Base-by-base conservation (phyloP, 2,797 vertebrate species). In the Tarsius wallacei region DNA sequence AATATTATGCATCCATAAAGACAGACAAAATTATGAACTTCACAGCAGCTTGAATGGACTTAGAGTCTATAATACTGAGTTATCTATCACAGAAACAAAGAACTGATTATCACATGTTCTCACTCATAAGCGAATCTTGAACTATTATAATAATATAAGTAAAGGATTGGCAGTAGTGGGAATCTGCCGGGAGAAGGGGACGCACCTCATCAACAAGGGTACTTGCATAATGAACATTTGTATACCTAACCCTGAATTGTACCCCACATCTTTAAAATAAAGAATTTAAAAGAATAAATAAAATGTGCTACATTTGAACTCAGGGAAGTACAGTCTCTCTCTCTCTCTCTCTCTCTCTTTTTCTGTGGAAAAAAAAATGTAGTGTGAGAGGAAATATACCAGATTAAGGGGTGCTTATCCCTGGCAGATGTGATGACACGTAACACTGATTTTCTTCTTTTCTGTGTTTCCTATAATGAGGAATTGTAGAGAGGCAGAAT, bases 381-480 rank as follows among this genome's bases (percentile, higher is more conserved):
- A 68, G 70, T 64, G 2, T 76, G 49, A 73, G 61, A 85, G 8
- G 19, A 91, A 85, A 90, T 55, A 53, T 10, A 64, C 7, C 26
- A 47, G 15, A 66, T 31, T 91, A 55, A 63, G 16, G 22, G n/a
- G 21, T 78, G 13, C 5, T 26, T 87, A 33, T 26, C n/a, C 16
- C 33, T 59, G 11, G 42, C 73, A 59, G 12, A 2, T 64, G 11
- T 90, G 47, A 9, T 31, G 21, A 22, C 17, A 7, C 15, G 9
- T 47, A 68, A 47, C 24, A 5, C 82, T 55, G 63, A 76, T 77
- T 83, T 91, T 87, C 55, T 66, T 96, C n/a, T 71, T 94, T 90
- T 64, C 66, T 82, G 9, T 31, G 47, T 71, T 70, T 51, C 49
- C 42, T 77, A 13, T 68, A 76, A 55, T 66, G 9, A 81, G 21